Conservation (phyloP, 2,113 vertebrate genomes). For the Chitala chitala region DNA sequence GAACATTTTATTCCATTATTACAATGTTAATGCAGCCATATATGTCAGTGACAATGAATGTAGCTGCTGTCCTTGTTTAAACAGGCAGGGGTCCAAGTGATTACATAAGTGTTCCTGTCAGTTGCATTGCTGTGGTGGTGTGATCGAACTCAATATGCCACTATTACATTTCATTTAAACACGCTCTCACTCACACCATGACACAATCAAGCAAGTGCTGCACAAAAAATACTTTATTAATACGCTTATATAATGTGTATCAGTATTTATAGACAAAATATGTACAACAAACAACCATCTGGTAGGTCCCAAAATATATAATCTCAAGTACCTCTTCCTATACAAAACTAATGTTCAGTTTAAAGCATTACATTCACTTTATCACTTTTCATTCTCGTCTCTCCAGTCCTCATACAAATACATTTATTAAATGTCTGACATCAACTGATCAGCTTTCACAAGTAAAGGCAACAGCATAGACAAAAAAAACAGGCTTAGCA, state of each 20-base stretch:
- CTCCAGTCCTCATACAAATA: conserved; percentile 82
- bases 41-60: neutral
- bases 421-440: conserved; percentile 63
- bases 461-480: conserved; percentile 85
- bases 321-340: conserved; percentile 82
- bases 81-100: conserved; percentile 39
- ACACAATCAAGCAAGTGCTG: conserved; percentile 49
- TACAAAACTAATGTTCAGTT: conserved; percentile 81
- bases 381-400: conserved; percentile 69
- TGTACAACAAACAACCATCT: conserved; percentile 85
- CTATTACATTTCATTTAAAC: conserved; percentile 37
- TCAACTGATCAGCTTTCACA: conserved; percentile 71
- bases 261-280: conserved; percentile 93
- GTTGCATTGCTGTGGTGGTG: conserved; percentile 45
- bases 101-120: conserved; percentile 65
- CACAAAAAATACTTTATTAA: conserved; percentile 91
- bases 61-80: conserved; percentile 41
- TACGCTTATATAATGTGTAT: conserved; percentile 83
- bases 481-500: conserved; percentile 59
- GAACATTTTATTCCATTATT: conserved; percentile 1
- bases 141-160: conserved; percentile 29
- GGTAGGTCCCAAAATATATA: conserved; percentile 84
- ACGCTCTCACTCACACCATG: conserved; percentile 34
- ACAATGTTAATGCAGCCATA: neutral
- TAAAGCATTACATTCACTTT: conserved; percentile 86